Evolutionary conservation across 2,888 invertebrate genomes (phyloP).

Genomic region (Dicyrtomina minuta): DNA sequence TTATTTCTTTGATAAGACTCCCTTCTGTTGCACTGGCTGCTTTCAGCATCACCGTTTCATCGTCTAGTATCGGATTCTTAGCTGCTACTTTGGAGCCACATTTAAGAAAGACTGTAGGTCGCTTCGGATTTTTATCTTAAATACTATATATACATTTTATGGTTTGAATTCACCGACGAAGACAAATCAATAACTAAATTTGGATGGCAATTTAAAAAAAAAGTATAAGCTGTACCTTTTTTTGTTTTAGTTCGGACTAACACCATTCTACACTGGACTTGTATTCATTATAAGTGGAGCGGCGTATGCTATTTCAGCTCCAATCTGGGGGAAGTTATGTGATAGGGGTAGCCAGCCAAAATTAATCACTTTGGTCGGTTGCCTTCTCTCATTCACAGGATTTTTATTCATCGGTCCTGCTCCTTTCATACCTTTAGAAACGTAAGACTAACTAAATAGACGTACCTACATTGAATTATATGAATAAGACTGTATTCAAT

Average conservation of each 20-base stretch:
- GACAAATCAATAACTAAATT: too few relatives aligned
- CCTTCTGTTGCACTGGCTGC: conserved; percentile 74
- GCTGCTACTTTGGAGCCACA: conserved; percentile 88
- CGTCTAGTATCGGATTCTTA: conserved; percentile 81
- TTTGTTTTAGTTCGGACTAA: conserved; percentile 68
- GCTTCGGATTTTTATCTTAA: too few relatives aligned
- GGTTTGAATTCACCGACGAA: too few relatives aligned
- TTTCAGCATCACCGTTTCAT: conserved; percentile 71
- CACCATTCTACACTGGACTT: conserved; percentile 70
- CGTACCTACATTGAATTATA: too few relatives aligned
- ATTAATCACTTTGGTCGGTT: conserved; percentile 68
- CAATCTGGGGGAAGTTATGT: conserved; percentile 76
- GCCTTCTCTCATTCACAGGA: conserved; percentile 66
- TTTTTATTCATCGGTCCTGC: conserved; percentile 80
- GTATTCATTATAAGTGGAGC: conserved; percentile 85
- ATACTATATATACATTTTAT: too few relatives aligned
- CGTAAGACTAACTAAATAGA: too few relatives aligned
- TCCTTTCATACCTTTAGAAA: conserved; percentile 68
- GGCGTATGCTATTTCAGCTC: conserved; percentile 75
- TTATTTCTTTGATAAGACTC: conserved; percentile 67
- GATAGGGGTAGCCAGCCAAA: conserved; percentile 75
- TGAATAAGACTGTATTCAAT: too few relatives aligned
- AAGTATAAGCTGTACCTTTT: too few relatives aligned
- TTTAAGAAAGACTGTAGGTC: conserved; percentile 63
- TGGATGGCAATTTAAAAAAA: too few relatives aligned